phyloP scores from a whole-genome alignment of 2,888 invertebrate species.

The Hirtodrosophila cameraria region DNA sequence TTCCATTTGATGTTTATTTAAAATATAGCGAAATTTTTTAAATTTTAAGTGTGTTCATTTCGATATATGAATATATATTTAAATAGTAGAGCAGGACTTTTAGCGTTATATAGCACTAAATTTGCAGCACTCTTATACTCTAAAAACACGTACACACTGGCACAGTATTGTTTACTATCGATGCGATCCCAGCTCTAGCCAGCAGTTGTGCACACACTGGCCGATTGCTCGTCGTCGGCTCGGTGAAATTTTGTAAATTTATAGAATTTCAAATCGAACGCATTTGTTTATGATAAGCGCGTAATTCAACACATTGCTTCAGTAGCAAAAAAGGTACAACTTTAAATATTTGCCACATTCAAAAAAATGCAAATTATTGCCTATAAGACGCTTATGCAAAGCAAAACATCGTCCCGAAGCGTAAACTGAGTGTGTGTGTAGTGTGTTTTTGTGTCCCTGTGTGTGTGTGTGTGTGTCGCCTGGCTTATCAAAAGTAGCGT shows the following conservation, averaged over 20 bases:
- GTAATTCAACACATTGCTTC: constrained; percentile 37
- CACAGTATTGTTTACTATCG: background rate
- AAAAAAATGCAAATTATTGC: background rate
- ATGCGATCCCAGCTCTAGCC: background rate
- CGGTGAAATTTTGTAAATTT: constrained; percentile 46
- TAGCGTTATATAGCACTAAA: background rate
- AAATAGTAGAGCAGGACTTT: background rate
- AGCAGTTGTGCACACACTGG: constrained; percentile 50
- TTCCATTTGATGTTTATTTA: too few species aligned
- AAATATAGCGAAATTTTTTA: background rate
- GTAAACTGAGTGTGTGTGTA: constrained; percentile 3
- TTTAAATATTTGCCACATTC: background rate
- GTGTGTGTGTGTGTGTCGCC: constrained; percentile 11
- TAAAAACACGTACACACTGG: constrained; percentile 4
- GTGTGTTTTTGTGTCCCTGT: too few species aligned
- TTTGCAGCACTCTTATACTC: background rate
- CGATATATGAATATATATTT: too few species aligned
- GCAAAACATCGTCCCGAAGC: constrained; percentile 32
- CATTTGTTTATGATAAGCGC: constrained; percentile 43
- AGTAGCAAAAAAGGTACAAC: constrained; percentile 50
- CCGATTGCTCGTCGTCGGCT: constrained; percentile 51
- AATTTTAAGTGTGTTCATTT: background rate
- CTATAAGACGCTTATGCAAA: background rate
- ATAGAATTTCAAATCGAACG: constrained; percentile 39
- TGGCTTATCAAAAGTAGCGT: constrained; percentile 67